A percentile compares a stretch with the other conserved stretches of the same genome.
These are phyloP conservation scores for Eucriotettix oculatus DNA, from an alignment of 2,888 invertebrate species.

Conservation along the genomic window DNA sequence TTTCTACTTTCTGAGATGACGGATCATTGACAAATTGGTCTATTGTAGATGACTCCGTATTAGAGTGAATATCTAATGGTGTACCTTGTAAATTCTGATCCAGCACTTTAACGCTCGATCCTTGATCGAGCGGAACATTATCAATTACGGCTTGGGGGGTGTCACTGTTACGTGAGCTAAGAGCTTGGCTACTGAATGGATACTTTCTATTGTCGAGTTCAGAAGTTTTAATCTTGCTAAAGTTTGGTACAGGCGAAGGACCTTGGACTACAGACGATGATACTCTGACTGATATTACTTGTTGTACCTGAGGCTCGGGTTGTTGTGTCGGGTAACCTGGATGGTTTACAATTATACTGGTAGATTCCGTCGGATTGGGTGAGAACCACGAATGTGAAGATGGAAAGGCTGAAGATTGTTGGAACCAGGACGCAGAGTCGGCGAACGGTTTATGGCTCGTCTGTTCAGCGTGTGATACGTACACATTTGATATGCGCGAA, in stretches of 20 bases:
- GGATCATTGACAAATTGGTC: neutral
- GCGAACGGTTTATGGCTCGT: neutral
- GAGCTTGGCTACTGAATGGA: neutral
- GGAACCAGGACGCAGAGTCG: neutral
- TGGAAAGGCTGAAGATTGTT: neutral
- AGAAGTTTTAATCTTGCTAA: neutral
- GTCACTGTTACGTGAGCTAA: neutral
- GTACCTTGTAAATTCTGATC: neutral
- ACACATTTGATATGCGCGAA: neutral
- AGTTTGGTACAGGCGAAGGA: neutral
- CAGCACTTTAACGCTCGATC: neutral
- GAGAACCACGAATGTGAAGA: neutral
- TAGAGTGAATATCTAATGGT: neutral
- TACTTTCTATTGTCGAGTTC: no score
- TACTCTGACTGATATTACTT: constrained; percentile 33
- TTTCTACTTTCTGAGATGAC: neutral
- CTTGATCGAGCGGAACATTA: neutral
- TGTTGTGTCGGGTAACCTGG: neutral
- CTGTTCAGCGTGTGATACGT: neutral
- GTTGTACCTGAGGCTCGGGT: neutral
- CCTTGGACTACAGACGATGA: constrained; percentile 27
- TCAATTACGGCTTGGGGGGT: no score
- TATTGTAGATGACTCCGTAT: neutral
- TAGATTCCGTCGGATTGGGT: neutral
- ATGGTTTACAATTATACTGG: neutral